phyloP scores from a whole-genome alignment of 2,888 invertebrate genomes.

The Eumacrocentrus americanus region DNA sequence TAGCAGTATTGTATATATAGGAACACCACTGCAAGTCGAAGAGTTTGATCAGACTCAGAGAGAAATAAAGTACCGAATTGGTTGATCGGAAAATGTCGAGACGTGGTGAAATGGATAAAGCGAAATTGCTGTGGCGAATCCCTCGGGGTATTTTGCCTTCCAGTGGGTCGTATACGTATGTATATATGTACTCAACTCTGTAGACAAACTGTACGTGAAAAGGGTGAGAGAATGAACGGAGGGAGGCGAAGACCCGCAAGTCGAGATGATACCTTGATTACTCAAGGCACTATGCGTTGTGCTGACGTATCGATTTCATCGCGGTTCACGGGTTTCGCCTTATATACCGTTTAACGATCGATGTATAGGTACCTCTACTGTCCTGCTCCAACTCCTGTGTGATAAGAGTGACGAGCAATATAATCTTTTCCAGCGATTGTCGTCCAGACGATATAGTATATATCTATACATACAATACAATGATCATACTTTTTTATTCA shows the following conservation, averaged over 20 bases:
- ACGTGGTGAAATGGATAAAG: conserved; percentile 8
- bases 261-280: conserved; percentile 61
- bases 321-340: conserved; percentile 60
- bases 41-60: conserved; percentile 16
- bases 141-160: no score
- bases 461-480: no score
- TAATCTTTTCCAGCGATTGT: conserved; percentile 12
- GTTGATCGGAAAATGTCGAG: conserved; percentile 1
- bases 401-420: conserved; percentile 18
- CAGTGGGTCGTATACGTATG: not conserved
- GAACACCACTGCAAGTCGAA: conserved; percentile 3
- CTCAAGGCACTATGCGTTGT: conserved; percentile 47
- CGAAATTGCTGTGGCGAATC: conserved; percentile 2
- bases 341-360: conserved; percentile 37
- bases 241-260: conserved; percentile 58
- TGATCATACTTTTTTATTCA: not conserved
- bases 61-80: conserved; percentile 14
- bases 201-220: not conserved
- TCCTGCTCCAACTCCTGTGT: not conserved
- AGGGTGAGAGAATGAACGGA: not conserved
- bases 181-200: conserved; percentile 46
- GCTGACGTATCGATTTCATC: conserved; percentile 59
- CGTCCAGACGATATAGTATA: not conserved
- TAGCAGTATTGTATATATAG: conserved; percentile 8
- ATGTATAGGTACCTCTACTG: conserved; percentile 24